These are phyloP conservation scores for Phalloptychus januarius DNA, from an alignment of 2,797 vertebrate genomes.

Conservation along the genomic window DNA sequence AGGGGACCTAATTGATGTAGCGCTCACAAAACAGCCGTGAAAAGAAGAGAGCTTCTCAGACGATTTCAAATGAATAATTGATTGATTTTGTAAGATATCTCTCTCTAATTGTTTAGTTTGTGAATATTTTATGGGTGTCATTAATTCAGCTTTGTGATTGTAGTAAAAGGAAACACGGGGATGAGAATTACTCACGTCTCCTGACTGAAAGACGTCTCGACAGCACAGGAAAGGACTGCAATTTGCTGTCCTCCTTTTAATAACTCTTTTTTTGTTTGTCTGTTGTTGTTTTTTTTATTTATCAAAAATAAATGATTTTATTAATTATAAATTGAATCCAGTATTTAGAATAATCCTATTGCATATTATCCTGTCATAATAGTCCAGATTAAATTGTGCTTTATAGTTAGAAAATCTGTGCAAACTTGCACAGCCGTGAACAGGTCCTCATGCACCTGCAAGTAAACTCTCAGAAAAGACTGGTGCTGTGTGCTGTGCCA, in stretches of 20 bases:
- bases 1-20: slow-evolving; percentile 62
- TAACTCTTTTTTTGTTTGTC: not conserved
- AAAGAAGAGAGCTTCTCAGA: slow-evolving; percentile 73
- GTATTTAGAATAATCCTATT: slow-evolving; percentile 31
- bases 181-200: slow-evolving; percentile 42
- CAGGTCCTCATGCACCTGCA: slow-evolving; percentile 32
- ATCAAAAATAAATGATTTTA: not conserved
- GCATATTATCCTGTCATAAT: slow-evolving; percentile 43
- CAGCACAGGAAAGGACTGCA: not conserved
- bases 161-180: slow-evolving; percentile 49
- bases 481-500: slow-evolving; percentile 70
- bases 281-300: not conserved
- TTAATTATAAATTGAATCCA: not conserved
- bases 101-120: slow-evolving; percentile 81
- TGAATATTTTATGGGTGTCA: slow-evolving; percentile 82
- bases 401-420: slow-evolving; percentile 39
- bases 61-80: slow-evolving; percentile 79
- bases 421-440: slow-evolving; percentile 50
- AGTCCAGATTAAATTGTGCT: slow-evolving; percentile 50
- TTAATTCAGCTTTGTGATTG: slow-evolving; percentile 73
- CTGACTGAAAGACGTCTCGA: slow-evolving; percentile 26
- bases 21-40: slow-evolving; percentile 62
- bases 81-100: slow-evolving; percentile 81
- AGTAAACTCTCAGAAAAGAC: slow-evolving; percentile 27
- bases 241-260: slow-evolving; percentile 13